These are phyloP conservation scores for Vimba vimba DNA, from an alignment of 2,113 vertebrate genomes.

Conservation along the genomic window DNA sequence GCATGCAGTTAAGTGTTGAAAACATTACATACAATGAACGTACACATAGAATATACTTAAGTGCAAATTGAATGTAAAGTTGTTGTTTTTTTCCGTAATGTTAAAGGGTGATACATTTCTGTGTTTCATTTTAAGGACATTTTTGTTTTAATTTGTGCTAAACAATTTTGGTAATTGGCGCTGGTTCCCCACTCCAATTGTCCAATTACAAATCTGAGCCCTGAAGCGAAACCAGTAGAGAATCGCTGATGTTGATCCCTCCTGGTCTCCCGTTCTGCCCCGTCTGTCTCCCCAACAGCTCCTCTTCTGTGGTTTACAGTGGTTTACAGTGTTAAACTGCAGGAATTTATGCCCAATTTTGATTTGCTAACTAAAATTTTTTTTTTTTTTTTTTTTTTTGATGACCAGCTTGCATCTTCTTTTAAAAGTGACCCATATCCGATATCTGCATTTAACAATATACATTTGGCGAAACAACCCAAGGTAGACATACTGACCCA, in stretches of 20 bases:
- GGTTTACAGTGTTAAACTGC: not conserved
- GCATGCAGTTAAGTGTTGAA: not conserved
- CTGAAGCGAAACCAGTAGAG: not conserved
- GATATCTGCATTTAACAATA: too few species aligned
- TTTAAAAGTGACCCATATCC: too few species aligned
- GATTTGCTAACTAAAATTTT: too few species aligned
- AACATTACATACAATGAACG: not conserved
- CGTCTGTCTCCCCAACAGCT: not conserved
- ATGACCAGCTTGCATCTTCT: too few species aligned
- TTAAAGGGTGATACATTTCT: not conserved
- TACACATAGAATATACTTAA: too few species aligned
- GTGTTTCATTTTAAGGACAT: not conserved
- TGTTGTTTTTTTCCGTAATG: too few species aligned
- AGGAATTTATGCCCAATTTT: too few species aligned
- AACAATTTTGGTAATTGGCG: not conserved
- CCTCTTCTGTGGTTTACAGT: not conserved
- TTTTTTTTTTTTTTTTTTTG: too few species aligned
- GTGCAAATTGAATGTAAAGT: too few species aligned
- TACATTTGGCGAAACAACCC: too few species aligned
- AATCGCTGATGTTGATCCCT: slow-evolving; percentile 1
- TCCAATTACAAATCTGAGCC: slow-evolving; percentile 1
- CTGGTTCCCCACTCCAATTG: not conserved
- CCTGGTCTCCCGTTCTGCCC: not conserved
- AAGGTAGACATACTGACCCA: too few species aligned
- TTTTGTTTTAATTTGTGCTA: not conserved